These are phyloP conservation scores for Channa maculata DNA, from an alignment of 2,113 vertebrate genomes.

Conservation along the genomic window DNA sequence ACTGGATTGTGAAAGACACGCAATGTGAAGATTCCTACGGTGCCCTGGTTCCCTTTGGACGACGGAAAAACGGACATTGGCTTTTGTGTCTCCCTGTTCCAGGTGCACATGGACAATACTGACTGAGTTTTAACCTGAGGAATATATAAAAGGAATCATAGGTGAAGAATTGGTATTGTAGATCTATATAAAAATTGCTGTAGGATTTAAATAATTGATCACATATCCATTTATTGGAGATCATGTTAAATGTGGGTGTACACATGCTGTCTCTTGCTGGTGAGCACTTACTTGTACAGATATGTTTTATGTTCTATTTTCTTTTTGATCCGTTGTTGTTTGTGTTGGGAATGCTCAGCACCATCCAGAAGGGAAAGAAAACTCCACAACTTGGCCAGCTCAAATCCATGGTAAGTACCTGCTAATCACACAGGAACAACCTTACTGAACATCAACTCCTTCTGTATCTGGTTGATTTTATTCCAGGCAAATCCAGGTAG, in stretches of 20 bases:
- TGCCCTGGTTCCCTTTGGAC: constrained; percentile 48
- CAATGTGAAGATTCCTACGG: constrained; percentile 62
- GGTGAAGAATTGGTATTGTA: constrained; percentile 68
- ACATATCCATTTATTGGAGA: constrained; percentile 68
- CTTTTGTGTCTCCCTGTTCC: constrained; percentile 33
- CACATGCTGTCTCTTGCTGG: constrained; percentile 79
- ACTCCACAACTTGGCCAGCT: constrained; percentile 11
- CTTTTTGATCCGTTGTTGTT: constrained; percentile 65
- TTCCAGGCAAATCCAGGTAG: constrained; percentile 34
- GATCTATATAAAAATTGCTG: constrained; percentile 71
- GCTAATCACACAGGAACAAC: constrained; percentile 8
- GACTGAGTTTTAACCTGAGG: constrained; percentile 37
- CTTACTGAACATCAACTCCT: constrained; percentile 9
- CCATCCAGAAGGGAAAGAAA: constrained; percentile 47
- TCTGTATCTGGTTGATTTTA: constrained; percentile 19
- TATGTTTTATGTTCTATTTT: constrained; percentile 69
- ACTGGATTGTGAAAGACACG: constrained; percentile 69
- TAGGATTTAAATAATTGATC: constrained; percentile 73
- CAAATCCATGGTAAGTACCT: constrained; percentile 57
- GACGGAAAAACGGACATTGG: constrained; percentile 41
- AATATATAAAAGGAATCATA: constrained; percentile 54
- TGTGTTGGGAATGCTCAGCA: constrained; percentile 64
- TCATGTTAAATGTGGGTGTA: constrained; percentile 82
- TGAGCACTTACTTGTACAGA: constrained; percentile 84
- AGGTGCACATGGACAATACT: constrained; percentile 46